Percentiles rank a stretch among this genome's conserved stretches.
Evolutionary conservation across 1,140 invertebrate genomes (phyloP).

Genomic region (Calliphora vicina): DNA sequence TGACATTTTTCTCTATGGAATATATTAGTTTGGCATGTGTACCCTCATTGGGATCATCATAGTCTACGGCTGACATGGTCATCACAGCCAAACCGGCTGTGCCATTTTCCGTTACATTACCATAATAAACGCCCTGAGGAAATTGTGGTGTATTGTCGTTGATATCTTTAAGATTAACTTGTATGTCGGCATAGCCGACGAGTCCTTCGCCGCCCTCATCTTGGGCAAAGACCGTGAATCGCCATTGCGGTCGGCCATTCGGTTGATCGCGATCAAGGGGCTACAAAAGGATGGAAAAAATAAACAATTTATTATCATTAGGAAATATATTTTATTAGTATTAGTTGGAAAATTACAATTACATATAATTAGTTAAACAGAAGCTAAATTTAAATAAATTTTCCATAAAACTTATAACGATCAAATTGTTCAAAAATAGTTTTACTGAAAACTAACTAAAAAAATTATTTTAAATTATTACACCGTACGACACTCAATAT

Average conservation of each 20-base stretch:
- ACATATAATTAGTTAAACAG: too few relatives aligned
- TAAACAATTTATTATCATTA: too few relatives aligned
- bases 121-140: slow-evolving; percentile 69
- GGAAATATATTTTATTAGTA: too few relatives aligned
- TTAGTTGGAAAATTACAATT: too few relatives aligned
- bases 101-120: slow-evolving; percentile 73
- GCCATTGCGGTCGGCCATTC: slow-evolving; percentile 74
- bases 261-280: slow-evolving; percentile 77
- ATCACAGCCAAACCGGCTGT: slow-evolving; percentile 72
- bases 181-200: slow-evolving; percentile 78
- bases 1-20: slow-evolving; percentile 76
- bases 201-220: slow-evolving; percentile 75
- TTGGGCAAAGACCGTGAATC: slow-evolving; percentile 78
- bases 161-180: slow-evolving; percentile 76
- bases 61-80: slow-evolving; percentile 75
- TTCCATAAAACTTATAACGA: too few relatives aligned
- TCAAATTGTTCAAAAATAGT: too few relatives aligned
- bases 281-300: slow-evolving; percentile 57
- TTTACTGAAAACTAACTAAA: too few relatives aligned
- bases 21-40: slow-evolving; percentile 72
- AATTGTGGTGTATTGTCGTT: slow-evolving; percentile 83
- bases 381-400: too few relatives aligned
- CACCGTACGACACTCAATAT: too few relatives aligned
- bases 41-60: slow-evolving; percentile 74
- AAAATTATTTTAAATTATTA: too few relatives aligned